Evolutionary conservation across 1,140 invertebrate species (phyloP), one percentile per base, ranked within the genome.

Genomic region (Drosophila tsacasi): DNA sequence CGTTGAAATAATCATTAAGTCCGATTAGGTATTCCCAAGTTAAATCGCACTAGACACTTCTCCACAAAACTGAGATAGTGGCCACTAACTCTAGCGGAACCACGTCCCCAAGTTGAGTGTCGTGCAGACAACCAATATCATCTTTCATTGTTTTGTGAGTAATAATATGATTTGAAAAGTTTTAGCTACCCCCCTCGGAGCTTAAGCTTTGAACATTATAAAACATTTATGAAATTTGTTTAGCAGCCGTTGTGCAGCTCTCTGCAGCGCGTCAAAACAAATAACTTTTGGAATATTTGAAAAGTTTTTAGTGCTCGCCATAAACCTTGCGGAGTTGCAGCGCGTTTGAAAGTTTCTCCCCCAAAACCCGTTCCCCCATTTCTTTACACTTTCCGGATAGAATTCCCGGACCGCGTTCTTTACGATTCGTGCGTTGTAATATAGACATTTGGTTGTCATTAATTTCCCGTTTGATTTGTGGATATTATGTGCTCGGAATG

Each of bases 371-470:
- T 55, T 7, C 15, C 35, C 49, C 30, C 5, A 19, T 40, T 62
- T 64, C 15, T 23, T 25, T 5, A 5, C 9, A 35, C 23, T n/a
- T 25, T 21, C 5, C 7, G 5, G 10, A 30, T 13, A 32, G 13
- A 32, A 12, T 32, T 23, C 17, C 21, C 32, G 49, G 21, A 2
- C 17, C 5, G 52, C 10, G 50, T 15, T 12, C 23, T 60, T 37
- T 25, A 27, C 30, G 47, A 17, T 65, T 40, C 32, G 23, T 21
- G 12, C 21, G 19, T 23, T 52, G 50, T 54, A 60, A 79, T 76
- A 66, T 79, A 76, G 69, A 75, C 65, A 66, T 76, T 71, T 61
- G 27, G 32, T 13, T 54, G 64, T 65, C 55, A 64, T 69, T 79
- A 46, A 81, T 64, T 40, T 30, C 17, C 19, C 19, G 50, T 64